Conservation (phyloP, 2,113 vertebrate species). For the Sebastes fasciatus region DNA sequence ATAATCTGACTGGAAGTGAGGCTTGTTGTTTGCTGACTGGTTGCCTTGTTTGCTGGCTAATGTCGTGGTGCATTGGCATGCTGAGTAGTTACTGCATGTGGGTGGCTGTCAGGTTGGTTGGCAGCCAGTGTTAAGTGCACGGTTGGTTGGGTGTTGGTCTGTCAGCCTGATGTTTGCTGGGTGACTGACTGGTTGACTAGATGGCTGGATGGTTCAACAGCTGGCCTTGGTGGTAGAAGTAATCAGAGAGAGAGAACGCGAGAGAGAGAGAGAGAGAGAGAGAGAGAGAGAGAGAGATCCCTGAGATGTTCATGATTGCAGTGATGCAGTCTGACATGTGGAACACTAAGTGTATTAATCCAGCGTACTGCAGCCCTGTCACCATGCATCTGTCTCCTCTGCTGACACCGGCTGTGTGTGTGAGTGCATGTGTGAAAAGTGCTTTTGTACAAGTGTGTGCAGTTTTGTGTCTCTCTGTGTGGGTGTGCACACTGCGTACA, state of each 20-base stretch:
- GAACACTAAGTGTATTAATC: slow-evolving; percentile 61
- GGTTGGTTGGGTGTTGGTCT: slow-evolving; percentile 1
- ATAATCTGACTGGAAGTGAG: not conserved
- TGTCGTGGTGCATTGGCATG: not conserved
- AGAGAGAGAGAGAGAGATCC: not conserved
- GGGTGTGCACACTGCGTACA: not conserved
- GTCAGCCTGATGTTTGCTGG: slow-evolving; percentile 36
- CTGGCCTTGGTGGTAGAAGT: slow-evolving; percentile 36
- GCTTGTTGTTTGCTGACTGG: not conserved
- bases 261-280: not conserved
- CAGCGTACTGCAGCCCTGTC: slow-evolving; percentile 54
- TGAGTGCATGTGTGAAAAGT: slow-evolving; percentile 9
- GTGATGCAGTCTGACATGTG: slow-evolving; percentile 56
- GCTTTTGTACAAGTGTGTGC: not conserved
- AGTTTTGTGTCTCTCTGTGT: not conserved
- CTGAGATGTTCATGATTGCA: slow-evolving; percentile 33
- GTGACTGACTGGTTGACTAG: slow-evolving; percentile 18
- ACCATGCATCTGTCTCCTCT: slow-evolving; percentile 47
- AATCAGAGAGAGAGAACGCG: slow-evolving; percentile 11
- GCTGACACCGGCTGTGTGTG: slow-evolving; percentile 10
- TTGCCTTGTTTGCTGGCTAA: not conserved
- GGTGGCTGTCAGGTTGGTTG: not conserved
- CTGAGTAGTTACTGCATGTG: not conserved
- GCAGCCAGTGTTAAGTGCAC: not conserved
- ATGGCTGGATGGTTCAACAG: slow-evolving; percentile 17